Base-by-base conservation (phyloP, 2,888 invertebrate genomes). In the Drosophila mimetica region DNA sequence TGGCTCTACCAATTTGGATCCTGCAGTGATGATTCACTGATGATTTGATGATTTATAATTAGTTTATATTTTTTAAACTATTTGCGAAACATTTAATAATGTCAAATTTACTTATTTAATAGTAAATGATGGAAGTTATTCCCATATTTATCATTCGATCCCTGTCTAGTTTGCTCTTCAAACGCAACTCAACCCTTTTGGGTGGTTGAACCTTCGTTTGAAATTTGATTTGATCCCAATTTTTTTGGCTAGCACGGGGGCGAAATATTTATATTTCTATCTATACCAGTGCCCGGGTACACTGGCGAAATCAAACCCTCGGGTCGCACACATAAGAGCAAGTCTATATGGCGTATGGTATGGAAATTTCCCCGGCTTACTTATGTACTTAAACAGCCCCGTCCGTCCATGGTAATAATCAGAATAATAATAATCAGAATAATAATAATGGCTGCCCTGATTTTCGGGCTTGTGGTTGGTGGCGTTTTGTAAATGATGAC, bases 401-500 rank as follows among this genome's bases (percentile, higher is more conserved):
- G 25, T 25, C 22, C 22, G 22, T 57, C 42, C 59, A 44, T 36
- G 34, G 20, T 34, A 44, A 50, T 48, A 59, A 57, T 47, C 30
- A 30, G 30, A 41, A 52, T 52, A 58, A 34, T 48, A 39, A 39
- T 42, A 42, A 41, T 41, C 47, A 30, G 53, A 50, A 55, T 55
- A 60, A 63, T 75, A 59, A 70, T 76, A 64, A 60, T 61, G 69
- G 46, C 52, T 64, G 75, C 55, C 30, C 71, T 74, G 76, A 81
- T 78, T 74, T 78, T 74, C 48, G 70, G 30, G 47, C 60, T 37
- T 70, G 67, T 60, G 46, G 51, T 59, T 36, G 44, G 42, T 64
- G 71, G 55, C 65, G 71, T 69, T 69, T 53, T 42, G 41, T 71
- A 78, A 80, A 80, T 80, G 77, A 79, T 79, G 80, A 75, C 72